phyloP scores from a whole-genome alignment of 2,113 vertebrate species.

The Neolamprologus sp. region DNA sequence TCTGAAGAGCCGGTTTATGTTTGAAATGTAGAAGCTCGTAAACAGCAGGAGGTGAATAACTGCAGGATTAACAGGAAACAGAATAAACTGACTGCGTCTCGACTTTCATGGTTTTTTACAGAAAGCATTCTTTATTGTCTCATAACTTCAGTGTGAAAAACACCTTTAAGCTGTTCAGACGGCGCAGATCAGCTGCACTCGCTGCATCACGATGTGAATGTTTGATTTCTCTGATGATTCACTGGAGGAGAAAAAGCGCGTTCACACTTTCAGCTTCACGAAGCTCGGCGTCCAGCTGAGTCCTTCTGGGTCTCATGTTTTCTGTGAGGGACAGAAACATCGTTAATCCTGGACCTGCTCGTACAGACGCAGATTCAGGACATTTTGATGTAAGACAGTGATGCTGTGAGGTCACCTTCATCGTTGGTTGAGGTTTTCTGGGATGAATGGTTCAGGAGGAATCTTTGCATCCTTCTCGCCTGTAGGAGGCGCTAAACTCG shows the following conservation, averaged over 20 bases:
- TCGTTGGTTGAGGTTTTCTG: fast-evolving
- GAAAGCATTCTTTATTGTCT: neutral
- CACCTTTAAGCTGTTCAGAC: neutral
- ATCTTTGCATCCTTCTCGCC: neutral
- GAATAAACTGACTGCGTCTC: neutral
- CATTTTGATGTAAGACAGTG: neutral
- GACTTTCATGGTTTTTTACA: fast-evolving
- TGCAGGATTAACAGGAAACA: neutral
- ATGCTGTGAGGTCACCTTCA: neutral
- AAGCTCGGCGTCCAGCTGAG: neutral
- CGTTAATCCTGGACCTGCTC: neutral
- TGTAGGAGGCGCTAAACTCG: neutral
- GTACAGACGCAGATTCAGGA: fast-evolving
- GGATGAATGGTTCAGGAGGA: fast-evolving
- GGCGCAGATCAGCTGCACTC: neutral
- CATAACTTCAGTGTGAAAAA: neutral
- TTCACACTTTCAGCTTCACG: fast-evolving
- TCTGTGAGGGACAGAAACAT: neutral
- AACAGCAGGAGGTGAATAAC: neutral
- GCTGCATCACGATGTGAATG: neutral
- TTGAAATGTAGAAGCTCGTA: neutral
- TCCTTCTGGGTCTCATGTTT: neutral
- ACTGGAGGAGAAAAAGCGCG: neutral
- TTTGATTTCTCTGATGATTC: neutral
- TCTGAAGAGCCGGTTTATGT: neutral